phyloP scores from a whole-genome alignment of 2,888 invertebrate genomes.

The Nowickia ferox region DNA sequence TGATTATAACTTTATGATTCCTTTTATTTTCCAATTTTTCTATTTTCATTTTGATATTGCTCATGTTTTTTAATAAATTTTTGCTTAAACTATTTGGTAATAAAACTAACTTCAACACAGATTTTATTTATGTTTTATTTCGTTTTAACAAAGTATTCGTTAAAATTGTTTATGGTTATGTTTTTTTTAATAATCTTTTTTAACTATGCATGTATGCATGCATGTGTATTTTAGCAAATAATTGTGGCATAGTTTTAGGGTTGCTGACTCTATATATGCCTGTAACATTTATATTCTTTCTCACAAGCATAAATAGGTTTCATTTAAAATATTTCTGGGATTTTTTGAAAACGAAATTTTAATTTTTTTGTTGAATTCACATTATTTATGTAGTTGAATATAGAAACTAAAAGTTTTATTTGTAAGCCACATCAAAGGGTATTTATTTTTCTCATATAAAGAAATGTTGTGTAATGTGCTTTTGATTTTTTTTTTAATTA shows the following conservation, averaged over 20 bases:
- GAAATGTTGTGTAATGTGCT: neutral
- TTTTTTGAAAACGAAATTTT: slow-evolving; percentile 27
- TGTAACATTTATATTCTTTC: slow-evolving; percentile 47
- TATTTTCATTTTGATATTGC: neutral
- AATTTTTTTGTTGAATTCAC: slow-evolving; percentile 22
- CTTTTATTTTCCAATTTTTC: neutral
- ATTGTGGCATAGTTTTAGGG: slow-evolving; percentile 68
- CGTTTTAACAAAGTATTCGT: slow-evolving; percentile 35
- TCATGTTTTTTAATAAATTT: slow-evolving; percentile 18
- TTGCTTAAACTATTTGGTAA: slow-evolving; percentile 40
- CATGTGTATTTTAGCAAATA: slow-evolving; percentile 49
- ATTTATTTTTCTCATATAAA: neutral
- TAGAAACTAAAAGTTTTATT: slow-evolving; percentile 59
- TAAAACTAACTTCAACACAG: slow-evolving; percentile 22
- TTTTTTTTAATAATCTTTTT: slow-evolving; percentile 36
- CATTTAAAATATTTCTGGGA: slow-evolving; percentile 35
- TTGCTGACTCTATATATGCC: slow-evolving; percentile 27
- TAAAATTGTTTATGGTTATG: slow-evolving; percentile 41
- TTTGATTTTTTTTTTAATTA: neutral
- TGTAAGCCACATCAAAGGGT: slow-evolving; percentile 57
- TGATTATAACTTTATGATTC: neutral
- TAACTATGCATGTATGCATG: neutral
- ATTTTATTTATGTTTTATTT: slow-evolving; percentile 57
- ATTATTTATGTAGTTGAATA: neutral
- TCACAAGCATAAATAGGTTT: slow-evolving; percentile 43